These are phyloP conservation scores for Streptopelia turtur DNA, from an alignment of 2,797 vertebrate species.

Conservation along the genomic window DNA sequence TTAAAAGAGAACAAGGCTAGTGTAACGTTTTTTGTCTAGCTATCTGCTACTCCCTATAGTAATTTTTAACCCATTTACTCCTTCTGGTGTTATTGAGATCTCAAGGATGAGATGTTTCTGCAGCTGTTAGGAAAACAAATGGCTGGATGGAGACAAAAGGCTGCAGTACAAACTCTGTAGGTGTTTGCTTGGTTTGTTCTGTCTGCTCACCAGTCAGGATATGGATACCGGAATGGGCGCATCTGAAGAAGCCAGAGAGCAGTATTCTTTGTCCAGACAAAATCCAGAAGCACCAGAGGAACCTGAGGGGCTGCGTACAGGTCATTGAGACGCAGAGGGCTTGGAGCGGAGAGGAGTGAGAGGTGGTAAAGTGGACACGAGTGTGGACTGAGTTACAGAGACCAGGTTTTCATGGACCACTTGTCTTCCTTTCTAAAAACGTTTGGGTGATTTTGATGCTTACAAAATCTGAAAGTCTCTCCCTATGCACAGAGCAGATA, in stretches of 20 bases:
- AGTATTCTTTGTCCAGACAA: not conserved
- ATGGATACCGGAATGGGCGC: not conserved
- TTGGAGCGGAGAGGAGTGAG: not conserved
- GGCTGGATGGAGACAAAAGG: not conserved
- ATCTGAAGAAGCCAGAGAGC: not conserved
- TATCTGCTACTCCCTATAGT: conserved; percentile 6
- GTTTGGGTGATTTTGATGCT: not conserved
- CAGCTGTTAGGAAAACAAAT: not conserved
- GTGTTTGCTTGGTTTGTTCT: not conserved
- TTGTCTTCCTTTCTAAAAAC: not conserved
- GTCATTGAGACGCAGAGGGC: not conserved
- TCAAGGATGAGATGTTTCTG: conserved; percentile 2
- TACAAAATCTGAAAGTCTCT: conserved; percentile 1
- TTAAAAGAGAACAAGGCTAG: conserved; percentile 18
- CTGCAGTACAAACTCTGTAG: not conserved
- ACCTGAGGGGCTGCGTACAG: not conserved
- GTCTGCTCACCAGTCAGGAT: not conserved
- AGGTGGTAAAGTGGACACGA: not conserved
- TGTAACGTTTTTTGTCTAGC: not conserved
- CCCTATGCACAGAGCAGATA: not conserved
- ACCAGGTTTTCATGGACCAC: not conserved
- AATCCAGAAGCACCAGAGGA: not conserved
- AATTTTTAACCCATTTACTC: conserved; percentile 13
- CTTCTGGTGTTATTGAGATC: not conserved
- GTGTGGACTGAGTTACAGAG: not conserved